Base-by-base conservation (phyloP, 2,888 invertebrate species). In the Clepsis dumicolana region DNA sequence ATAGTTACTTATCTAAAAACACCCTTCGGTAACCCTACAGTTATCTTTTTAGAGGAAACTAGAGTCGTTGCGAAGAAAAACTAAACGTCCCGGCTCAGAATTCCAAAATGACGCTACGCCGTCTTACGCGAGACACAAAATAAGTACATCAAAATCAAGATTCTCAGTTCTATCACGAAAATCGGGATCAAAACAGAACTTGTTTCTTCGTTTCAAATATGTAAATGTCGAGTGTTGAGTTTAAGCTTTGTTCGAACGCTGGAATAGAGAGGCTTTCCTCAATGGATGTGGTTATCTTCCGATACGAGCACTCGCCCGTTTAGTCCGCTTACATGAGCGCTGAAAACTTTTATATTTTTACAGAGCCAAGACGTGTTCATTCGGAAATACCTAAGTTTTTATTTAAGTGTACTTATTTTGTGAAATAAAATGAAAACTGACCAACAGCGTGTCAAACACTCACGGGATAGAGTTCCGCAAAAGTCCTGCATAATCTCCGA, bases 201-300 rank as follows among this genome's bases (percentile, higher is more conserved):
- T 21, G 29, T 35, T 48, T 64, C 53, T 64, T 54, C 54, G 38
- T 64, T 54, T 41, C 27, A 41, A 64, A 54, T 64, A 64, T 52
- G 50, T 52, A 56, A 50, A 38, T 52, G 18, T 14, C 27, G 4
- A 50, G 21, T 65, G 41, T 41, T 72, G 75, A 81, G 82, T 79
- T 74, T 77, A 82, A 84, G 79, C 83, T 77, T 75, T 75, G 78
- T 79, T 82, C 81, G 80, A 81, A 81, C 71, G 79, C 74, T 80
- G 38, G 80, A 78, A 85, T 78, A 82, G 82, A 79, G 77, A 82
- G 80, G 80, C 75, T 85, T 84, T 80, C 77, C 76, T 84, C 84
- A 87, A 87, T 86, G 77, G 74, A 76, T 73, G 73, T 74, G 74
- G 74, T 76, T 82, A 82, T 83, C 81, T 76, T 74, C 72, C 71